A percentile compares a stretch with the other conserved stretches of the same genome.
Conservation (phyloP, 2,888 invertebrate species). For the Emesis castigata region DNA sequence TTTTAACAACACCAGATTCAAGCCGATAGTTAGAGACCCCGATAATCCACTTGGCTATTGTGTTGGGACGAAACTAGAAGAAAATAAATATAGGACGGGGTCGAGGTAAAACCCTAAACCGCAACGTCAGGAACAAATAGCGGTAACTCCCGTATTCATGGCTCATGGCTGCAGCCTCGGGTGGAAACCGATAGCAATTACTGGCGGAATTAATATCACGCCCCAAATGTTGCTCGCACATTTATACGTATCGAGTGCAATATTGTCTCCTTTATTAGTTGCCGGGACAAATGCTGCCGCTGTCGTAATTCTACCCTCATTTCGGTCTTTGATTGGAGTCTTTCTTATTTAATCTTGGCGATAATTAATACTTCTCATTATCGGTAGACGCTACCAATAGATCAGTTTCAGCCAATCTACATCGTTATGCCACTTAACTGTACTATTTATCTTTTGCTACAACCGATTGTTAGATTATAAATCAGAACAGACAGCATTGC, state of each 20-base stretch:
- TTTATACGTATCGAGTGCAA: constrained; percentile 88
- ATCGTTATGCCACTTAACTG: not conserved
- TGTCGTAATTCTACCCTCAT: constrained; percentile 82
- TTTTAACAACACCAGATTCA: constrained; percentile 56
- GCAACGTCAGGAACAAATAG: constrained; percentile 88
- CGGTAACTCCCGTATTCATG: constrained; percentile 88
- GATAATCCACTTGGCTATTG: constrained; percentile 81
- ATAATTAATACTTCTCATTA: constrained; percentile 82
- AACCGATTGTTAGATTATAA: no score
- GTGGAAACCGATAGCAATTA: constrained; percentile 87
- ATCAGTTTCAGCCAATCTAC: not conserved
- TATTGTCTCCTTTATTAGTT: constrained; percentile 89
- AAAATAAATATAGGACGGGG: constrained; percentile 84
- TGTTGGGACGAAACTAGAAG: constrained; percentile 83
- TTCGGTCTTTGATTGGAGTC: constrained; percentile 79
- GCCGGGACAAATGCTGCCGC: constrained; percentile 84
- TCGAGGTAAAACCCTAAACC: constrained; percentile 85
- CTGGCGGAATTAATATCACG: constrained; percentile 87
- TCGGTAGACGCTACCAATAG: constrained; percentile 19
- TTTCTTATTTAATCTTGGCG: constrained; percentile 84
- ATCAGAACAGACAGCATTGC: no score
- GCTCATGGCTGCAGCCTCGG: constrained; percentile 85
- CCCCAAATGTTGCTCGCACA: constrained; percentile 87
- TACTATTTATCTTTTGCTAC: no score
- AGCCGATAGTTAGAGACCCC: constrained; percentile 73